Evolutionary conservation across 2,113 vertebrate species (phyloP), one percentile per base, ranked within the genome.

Genomic region (Melanerpes aurifrons): DNA sequence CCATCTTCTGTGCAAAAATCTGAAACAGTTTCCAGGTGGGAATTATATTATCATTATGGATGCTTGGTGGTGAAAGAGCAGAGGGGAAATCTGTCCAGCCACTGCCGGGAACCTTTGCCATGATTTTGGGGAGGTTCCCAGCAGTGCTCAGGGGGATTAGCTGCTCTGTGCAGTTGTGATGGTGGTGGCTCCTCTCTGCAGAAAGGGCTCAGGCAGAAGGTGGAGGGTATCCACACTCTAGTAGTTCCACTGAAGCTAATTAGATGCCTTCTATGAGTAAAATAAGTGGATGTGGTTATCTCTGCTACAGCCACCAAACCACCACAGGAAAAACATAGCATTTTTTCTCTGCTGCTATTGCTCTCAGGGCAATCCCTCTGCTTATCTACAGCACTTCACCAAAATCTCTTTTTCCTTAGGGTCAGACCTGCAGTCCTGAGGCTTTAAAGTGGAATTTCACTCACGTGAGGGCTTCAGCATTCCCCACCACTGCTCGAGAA

Each of bases 161-260:
- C 54, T 50, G n/a, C 59, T 21, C 21, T 68, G 5, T 3, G 22
- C 2, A 1, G 16, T 48, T 53, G 4, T 9, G 29, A 3, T 40
- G 26, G 22, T 35, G 48, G 29, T 32, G 31, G 22, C 18, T 66
- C 21, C 28, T 50, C 53, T 47, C 17, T 63, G n/a, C 16, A 67
- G 26, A 56, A 74, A 56, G 24, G 12, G 7, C 32, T 70, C n/a
- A 35, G 26, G 10, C 17, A 80, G 74, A 25, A 54, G 22, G 43
- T 3, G 9, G n/a, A 29, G 35, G 29, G 2, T 40, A 40, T 35
- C 26, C 29, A 1, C 10, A 3, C 10, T 28, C 54, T 24, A 26
- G 61, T 12, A 43, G 3, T 5, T 7, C 7, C 20, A 1, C 0
- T 48, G 40, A 71, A 73, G 25, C 8, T 15, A 11, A 10, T 0